Conservation (phyloP, 2,888 invertebrate genomes). For the Lycia hirtaria region DNA sequence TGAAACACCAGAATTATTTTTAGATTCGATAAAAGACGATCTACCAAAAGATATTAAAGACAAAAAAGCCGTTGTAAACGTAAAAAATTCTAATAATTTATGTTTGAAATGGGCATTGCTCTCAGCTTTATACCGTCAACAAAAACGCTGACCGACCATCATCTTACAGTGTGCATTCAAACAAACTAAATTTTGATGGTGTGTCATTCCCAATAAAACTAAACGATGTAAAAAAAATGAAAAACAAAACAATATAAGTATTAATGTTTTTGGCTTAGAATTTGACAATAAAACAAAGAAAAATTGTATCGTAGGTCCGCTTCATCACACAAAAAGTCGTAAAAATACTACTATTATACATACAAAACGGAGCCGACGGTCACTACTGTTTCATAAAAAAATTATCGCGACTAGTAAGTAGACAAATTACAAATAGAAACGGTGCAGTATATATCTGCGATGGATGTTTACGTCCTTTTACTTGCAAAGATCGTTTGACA, state of each 20-base stretch:
- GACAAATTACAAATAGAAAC: slow-evolving; percentile 12
- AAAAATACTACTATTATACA: neutral
- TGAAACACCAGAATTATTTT: neutral
- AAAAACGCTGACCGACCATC: slow-evolving; percentile 10
- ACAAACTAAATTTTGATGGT: slow-evolving; percentile 18
- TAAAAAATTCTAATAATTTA: slow-evolving; percentile 19
- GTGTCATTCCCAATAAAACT: slow-evolving; percentile 15
- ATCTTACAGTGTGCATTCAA: slow-evolving; percentile 4
- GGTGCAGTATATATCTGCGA: slow-evolving; percentile 19
- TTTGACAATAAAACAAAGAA: neutral
- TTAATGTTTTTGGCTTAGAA: slow-evolving; percentile 11
- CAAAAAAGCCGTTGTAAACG: slow-evolving; percentile 17
- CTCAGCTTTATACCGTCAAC: slow-evolving; percentile 8
- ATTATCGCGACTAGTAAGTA: slow-evolving; percentile 15
- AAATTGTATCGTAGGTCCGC: neutral
- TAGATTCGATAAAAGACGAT: neutral
- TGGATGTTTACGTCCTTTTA: slow-evolving; percentile 18
- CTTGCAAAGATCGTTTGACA: slow-evolving; percentile 9
- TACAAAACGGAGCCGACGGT: neutral
- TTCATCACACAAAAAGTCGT: slow-evolving; percentile 2
- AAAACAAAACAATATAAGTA: slow-evolving; percentile 14
- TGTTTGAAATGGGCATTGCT: slow-evolving; percentile 31
- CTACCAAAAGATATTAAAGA: slow-evolving; percentile 6
- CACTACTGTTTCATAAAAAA: slow-evolving; percentile 16
- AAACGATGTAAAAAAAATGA: slow-evolving; percentile 13